These are phyloP conservation scores for Paradoxurus hermaphroditus DNA, from an alignment of 2,113 vertebrate genomes.

Conservation along the genomic window DNA sequence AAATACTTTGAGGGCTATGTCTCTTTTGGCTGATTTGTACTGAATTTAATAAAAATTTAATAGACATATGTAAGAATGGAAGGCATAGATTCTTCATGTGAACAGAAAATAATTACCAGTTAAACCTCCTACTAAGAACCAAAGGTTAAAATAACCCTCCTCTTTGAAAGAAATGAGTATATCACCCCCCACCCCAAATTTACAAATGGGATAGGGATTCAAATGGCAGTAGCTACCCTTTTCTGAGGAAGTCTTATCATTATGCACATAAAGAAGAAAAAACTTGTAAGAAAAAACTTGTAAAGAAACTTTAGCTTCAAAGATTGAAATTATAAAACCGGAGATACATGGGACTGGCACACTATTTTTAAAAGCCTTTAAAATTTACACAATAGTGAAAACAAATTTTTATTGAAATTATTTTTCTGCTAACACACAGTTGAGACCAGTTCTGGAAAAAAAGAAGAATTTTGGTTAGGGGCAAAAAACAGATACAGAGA, in stretches of 20 bases:
- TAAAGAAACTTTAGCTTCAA: conserved; percentile 12
- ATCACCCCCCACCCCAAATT: neutral
- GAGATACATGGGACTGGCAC: neutral
- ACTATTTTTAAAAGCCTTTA: neutral
- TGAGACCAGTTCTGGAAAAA: neutral
- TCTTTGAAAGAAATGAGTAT: neutral
- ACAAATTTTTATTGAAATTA: neutral
- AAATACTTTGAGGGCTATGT: neutral
- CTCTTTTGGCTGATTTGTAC: conserved; percentile 34
- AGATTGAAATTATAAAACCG: neutral
- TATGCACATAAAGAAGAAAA: neutral
- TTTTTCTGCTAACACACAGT: neutral
- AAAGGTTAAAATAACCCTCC: neutral
- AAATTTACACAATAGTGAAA: neutral
- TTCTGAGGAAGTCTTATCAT: neutral
- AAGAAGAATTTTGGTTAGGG: neutral
- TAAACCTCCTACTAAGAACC: neutral
- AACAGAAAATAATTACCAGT: neutral
- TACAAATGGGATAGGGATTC: neutral
- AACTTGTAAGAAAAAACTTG: neutral
- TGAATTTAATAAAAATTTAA: neutral
- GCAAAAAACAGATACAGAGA: neutral
- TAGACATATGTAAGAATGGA: neutral
- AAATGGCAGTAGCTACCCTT: neutral
- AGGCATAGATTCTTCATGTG: neutral